Evolutionary conservation across 1,140 invertebrate species (phyloP), one percentile per base, ranked within the genome.

Genomic region (Brachionus asplanchnoidis): DNA sequence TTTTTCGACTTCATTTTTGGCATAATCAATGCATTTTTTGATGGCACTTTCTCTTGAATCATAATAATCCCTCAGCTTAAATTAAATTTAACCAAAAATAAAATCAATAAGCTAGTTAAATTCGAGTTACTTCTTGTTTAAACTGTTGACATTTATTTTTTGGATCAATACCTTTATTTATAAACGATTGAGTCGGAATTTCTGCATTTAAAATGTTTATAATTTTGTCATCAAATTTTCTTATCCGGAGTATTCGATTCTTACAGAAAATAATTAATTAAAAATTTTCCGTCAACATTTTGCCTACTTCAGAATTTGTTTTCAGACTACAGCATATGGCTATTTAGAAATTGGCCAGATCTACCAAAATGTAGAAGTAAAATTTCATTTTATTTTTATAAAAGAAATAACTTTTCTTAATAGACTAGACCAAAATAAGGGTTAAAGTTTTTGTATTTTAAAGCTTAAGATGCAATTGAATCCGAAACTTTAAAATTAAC

Each of bases 221-320:
- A 23, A 82, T 82, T 26, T 11, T 82, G 42, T 82, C 79, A 68
- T 82, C 79, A 28, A 82, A 68, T 82, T 82, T 82, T 82, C 79
- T 36, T 20, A 82, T 65, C 2, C 79, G 20, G 6, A 68, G 11
- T 12, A 82, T 60, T 68, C 65, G 32, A 68, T 82, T 82, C 79
- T 82, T 50, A 20, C 53, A 60, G n/a, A 20, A 20, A 7, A 60
- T 8, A 23, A 20, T 60, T 20, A 60, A 60, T 23, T 20, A 20
- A 60, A 20, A 20, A 60, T 9, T 60, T 23, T 20, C 53, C 53
- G 17, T 60, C 17, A 20, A 60, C 17, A 60, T 3, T 60, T 9
- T 60, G 53, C 53, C 53, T 60, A 60, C 53, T 60, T 60, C 53
- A 60, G 53, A 20, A 60, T 26, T 60, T 60, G 53, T 20, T 60